Percentiles rank a stretch among this genome's conserved stretches.
Conservation (phyloP, 1,140 invertebrate genomes). For the Listronotus oregonensis region DNA sequence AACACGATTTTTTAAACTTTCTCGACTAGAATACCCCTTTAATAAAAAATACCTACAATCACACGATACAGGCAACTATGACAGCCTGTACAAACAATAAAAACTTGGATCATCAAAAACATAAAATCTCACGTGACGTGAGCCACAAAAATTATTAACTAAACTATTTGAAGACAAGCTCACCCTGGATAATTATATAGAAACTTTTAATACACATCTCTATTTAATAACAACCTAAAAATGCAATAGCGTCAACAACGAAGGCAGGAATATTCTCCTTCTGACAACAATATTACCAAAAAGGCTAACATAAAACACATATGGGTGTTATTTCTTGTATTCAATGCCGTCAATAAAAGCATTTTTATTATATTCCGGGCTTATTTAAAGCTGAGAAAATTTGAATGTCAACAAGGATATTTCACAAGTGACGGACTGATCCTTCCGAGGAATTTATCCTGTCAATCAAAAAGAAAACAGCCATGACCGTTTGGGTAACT, state of each 20-base stretch:
- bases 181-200: too few species aligned
- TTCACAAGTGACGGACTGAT: slow-evolving; percentile 43
- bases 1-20: too few species aligned
- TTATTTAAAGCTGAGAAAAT: slow-evolving; percentile 49
- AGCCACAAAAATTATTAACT: too few species aligned
- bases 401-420: slow-evolving; percentile 52
- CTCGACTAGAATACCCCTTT: too few species aligned
- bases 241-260: background rate
- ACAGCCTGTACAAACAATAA: too few species aligned
- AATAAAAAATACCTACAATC: too few species aligned
- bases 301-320: slow-evolving; percentile 20
- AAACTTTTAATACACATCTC: too few species aligned
- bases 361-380: slow-evolving; percentile 44
- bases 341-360: slow-evolving; percentile 2
- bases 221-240: too few species aligned
- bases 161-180: too few species aligned
- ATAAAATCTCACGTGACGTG: too few species aligned
- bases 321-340: slow-evolving; percentile 17
- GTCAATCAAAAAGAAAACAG: slow-evolving; percentile 37
- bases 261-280: background rate
- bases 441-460: slow-evolving; percentile 37
- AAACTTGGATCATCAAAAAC: too few species aligned
- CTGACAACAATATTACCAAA: slow-evolving; percentile 9
- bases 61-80: too few species aligned
- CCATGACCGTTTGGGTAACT: slow-evolving; percentile 21